Base-by-base conservation (phyloP, 2,797 vertebrate species). In the Sebastes cheni region DNA sequence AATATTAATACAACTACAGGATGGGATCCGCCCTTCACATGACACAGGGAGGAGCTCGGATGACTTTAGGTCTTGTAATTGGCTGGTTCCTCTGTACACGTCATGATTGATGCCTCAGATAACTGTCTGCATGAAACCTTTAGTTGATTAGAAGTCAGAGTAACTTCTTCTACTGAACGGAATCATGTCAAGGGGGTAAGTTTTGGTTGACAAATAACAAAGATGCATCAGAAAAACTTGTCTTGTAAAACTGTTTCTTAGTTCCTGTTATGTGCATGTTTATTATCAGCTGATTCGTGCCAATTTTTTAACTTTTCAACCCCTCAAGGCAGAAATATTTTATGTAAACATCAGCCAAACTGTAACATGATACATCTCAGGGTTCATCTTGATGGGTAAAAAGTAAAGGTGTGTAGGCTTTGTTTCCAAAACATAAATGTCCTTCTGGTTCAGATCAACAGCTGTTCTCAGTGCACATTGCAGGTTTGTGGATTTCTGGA, bases 141-240 rank as follows among this genome's bases (percentile, higher is more conserved):
- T 2, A 4, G 23, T 56, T 67, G 23, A 77, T 23, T 2, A 16
- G 2, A 27, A 77, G 65, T 46, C 11, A 25, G 20, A 52, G 3
- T 1, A 22, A 62, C 0, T 55, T 64, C 80, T 59, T 68, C n/a
- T 2, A 11, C 55, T 18, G 7, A 72, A 12, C 68, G n/a, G 23
- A 81, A 75, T 7, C 77, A 94, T 95, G 93, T 82, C 91, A 1
- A 83, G 42, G 5, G 27, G 92, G 94, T 93, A 75, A 87, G 93
- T 30, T 2, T 27, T n/a, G 0, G 0, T 1, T 8, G 4, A 13
- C 2, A 27, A 50, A 10, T 5, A 4, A 11, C 2, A 29, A 1
- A 10, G 2, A 54, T 1, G 14, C 4, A 23, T 0, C 8, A 50
- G 2, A 25, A 9, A 4, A 6, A 46, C 2, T 29, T 58, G 0